phyloP scores from a whole-genome alignment of 2,797 vertebrate genomes.

The Pseudomugil tenellus region DNA sequence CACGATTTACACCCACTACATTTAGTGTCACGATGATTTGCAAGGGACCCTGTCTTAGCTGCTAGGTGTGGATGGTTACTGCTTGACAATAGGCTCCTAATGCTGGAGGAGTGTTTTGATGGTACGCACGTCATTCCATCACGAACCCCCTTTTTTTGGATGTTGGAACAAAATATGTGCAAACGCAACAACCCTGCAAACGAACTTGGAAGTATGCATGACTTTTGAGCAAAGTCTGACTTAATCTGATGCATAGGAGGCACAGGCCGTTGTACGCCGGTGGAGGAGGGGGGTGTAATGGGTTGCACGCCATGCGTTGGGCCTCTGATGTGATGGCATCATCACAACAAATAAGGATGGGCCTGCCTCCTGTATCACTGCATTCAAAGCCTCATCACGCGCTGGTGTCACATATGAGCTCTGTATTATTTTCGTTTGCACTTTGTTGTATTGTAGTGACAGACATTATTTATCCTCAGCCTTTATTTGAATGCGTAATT shows the following conservation, averaged over 20 bases:
- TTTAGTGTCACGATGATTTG: slow-evolving; percentile 29
- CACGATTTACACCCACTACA: slow-evolving; percentile 24
- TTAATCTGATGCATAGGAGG: slow-evolving; percentile 18
- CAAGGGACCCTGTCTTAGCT: slow-evolving; percentile 50
- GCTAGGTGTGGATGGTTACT: slow-evolving; percentile 46
- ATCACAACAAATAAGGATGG: slow-evolving; percentile 62
- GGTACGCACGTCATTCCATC: slow-evolving; percentile 30
- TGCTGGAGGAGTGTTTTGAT: slow-evolving; percentile 34
- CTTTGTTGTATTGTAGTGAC: not conserved
- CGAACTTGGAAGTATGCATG: slow-evolving; percentile 8
- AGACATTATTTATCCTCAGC: not conserved
- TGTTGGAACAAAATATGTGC: slow-evolving; percentile 17
- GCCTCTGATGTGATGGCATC: slow-evolving; percentile 67
- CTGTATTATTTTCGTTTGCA: slow-evolving; percentile 1
- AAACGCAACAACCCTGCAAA: not conserved
- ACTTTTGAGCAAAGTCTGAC: slow-evolving; percentile 3
- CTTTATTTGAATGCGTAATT: slow-evolving; percentile 4
- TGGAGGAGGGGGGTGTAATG: slow-evolving; percentile 49
- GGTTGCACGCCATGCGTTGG: slow-evolving; percentile 43
- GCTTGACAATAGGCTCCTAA: slow-evolving; percentile 20
- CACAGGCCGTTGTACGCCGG: slow-evolving; percentile 50
- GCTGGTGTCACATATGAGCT: slow-evolving; percentile 7
- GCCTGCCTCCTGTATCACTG: slow-evolving; percentile 34
- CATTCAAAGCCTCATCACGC: slow-evolving; percentile 52
- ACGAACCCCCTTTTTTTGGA: slow-evolving; percentile 28